Conservation (phyloP, 2,888 invertebrate genomes). For the Hemicrepidius hirtus region DNA sequence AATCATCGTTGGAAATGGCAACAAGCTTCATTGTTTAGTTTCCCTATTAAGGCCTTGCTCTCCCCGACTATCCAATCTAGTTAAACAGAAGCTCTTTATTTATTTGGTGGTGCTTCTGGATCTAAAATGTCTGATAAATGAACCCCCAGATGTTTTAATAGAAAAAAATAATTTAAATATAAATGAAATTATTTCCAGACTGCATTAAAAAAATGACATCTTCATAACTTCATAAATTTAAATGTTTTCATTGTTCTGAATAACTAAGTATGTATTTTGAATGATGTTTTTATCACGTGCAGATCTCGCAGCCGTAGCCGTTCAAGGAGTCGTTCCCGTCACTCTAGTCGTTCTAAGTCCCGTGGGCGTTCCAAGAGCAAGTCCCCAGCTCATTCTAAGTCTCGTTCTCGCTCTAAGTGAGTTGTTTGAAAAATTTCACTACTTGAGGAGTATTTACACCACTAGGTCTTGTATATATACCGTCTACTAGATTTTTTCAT, state of each 20-base stretch:
- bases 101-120: too few species aligned
- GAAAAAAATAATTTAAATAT: neutral
- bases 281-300: conserved; percentile 14
- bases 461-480: neutral
- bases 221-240: too few species aligned
- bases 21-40: too few species aligned
- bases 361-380: conserved; percentile 78
- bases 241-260: too few species aligned
- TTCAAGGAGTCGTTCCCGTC: conserved; percentile 72
- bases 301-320: conserved; percentile 71
- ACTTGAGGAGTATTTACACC: neutral
- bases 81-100: too few species aligned
- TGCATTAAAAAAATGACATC: conserved; percentile 28
- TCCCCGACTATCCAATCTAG: too few species aligned
- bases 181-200: neutral
- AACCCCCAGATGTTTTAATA: too few species aligned
- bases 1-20: too few species aligned
- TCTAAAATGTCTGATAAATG: too few species aligned
- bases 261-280: neutral
- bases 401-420: conserved; percentile 86
- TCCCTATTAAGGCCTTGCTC: too few species aligned
- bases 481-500: conserved; percentile 6
- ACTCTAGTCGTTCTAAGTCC: conserved; percentile 74
- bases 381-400: conserved; percentile 84
- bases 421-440: conserved; percentile 64